Conservation (phyloP, 2,113 vertebrate species). For the Bos indicus region DNA sequence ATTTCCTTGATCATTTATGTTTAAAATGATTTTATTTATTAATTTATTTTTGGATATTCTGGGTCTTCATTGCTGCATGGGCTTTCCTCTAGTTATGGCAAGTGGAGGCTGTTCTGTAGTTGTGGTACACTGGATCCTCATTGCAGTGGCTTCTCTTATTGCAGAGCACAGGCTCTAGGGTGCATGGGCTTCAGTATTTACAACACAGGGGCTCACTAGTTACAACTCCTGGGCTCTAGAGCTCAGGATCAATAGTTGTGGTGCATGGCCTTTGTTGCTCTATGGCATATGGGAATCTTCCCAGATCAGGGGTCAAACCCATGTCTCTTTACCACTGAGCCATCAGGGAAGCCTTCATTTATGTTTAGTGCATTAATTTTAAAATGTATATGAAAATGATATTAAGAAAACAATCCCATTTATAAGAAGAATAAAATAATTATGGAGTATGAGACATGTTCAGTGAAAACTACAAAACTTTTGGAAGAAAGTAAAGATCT, state of each 20-base stretch:
- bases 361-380: conserved; percentile 35
- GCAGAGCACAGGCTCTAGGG: not conserved
- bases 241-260: not conserved
- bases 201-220: not conserved
- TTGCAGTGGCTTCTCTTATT: not conserved
- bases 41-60: not conserved
- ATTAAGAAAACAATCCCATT: not conserved
- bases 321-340: not conserved
- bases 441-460: not conserved
- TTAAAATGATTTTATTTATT: not conserved
- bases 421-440: not conserved
- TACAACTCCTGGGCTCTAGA: not conserved
- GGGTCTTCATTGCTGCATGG: not conserved
- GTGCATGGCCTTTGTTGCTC: not conserved
- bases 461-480: not conserved
- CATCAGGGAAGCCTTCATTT: not conserved
- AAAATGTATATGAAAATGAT: conserved; percentile 2
- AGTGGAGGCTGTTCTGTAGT: not conserved
- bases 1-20: not conserved
- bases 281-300: not conserved
- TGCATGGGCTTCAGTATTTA: not conserved
- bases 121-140: not conserved
- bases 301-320: not conserved
- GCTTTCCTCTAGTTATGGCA: not conserved
- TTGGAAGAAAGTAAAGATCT: not conserved